Base-by-base conservation (phyloP, 2,797 vertebrate genomes). In the Glyptemys insculpta region DNA sequence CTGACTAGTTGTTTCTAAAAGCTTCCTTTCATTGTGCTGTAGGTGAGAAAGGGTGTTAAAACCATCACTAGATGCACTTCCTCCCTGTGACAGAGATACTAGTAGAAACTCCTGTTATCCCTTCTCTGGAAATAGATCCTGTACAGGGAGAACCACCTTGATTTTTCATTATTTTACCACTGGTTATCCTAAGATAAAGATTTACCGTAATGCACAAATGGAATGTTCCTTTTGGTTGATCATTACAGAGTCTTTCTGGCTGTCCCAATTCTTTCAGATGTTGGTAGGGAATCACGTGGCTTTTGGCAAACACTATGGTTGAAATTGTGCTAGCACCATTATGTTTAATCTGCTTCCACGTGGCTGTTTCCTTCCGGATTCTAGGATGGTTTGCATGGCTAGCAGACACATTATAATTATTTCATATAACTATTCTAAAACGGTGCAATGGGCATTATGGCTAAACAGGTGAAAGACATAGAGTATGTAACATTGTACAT, bases 11-110 rank as follows among this genome's bases (percentile, higher is more conserved):
- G 90, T 91, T 94, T 90, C 94, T 79, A 90, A 12, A 96, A 89
- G 68, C 92, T 96, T 91, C 87, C 21, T 41, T 92, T 85, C 89
- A 91, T 93, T 95, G 90, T 92, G 78, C 93, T 92, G 41, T 87
- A 98, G 98, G 97, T 98, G 92, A 97, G 97, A 89, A 98, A 98
- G 95, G 97, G 98, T 95, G 95, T 98, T 96, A 98, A 98, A 98
- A 98, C 97, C 92, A 97, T 98, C 97, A 96, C 97, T 31, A 91
- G 95, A 59, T 96, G 91, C 92, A 98, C 93, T 98, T 88, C 82
- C 93, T 0, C 89, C 92, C 37, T 1, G 0, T 91, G 81, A 72
- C 56, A 94, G 96, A 97, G 86, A 79, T 83, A 29, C 91, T 88
- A 94, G 81, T 44, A 29, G 91, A 95, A 93, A 92, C 41, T 92